Percentiles rank a stretch among this genome's conserved stretches.
Conservation (phyloP, 2,797 vertebrate species). For the Cuculus canorus region DNA sequence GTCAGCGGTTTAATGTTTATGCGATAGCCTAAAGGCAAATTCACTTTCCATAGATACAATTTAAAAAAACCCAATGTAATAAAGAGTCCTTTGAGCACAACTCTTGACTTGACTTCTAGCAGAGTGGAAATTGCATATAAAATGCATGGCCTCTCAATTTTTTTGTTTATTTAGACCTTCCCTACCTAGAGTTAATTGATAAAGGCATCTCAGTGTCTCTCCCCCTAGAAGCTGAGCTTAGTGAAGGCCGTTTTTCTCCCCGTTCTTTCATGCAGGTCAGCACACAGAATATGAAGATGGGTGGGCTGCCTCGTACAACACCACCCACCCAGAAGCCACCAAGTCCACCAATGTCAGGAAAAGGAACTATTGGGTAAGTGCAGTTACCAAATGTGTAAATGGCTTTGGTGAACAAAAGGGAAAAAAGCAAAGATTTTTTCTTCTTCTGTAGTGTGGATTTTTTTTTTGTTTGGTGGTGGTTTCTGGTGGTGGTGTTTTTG, state of each 20-base stretch:
- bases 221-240: constrained; percentile 45
- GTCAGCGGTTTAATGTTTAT: constrained; percentile 57
- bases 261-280: constrained; percentile 85
- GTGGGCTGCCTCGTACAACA: constrained; percentile 91
- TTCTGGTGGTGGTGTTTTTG: background rate
- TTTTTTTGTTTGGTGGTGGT: background rate
- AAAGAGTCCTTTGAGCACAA: constrained; percentile 81
- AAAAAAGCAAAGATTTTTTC: background rate
- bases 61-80: constrained; percentile 44
- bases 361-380: constrained; percentile 97
- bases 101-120: constrained; percentile 72
- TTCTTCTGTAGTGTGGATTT: background rate
- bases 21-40: constrained; percentile 72
- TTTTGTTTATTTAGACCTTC: constrained; percentile 61
- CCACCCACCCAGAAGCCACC: constrained; percentile 98
- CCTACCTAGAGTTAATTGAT: constrained; percentile 50
- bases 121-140: constrained; percentile 70
- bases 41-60: constrained; percentile 20
- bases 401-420: constrained; percentile 1
- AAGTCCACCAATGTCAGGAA: constrained; percentile 94
- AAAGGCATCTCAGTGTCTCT: constrained; percentile 17
- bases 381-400: background rate
- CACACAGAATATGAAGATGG: constrained; percentile 97
- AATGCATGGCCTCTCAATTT: constrained; percentile 74
- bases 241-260: constrained; percentile 56